phyloP scores from a whole-genome alignment of 2,113 vertebrate species.

The Andinoacara biseriatus region DNA sequence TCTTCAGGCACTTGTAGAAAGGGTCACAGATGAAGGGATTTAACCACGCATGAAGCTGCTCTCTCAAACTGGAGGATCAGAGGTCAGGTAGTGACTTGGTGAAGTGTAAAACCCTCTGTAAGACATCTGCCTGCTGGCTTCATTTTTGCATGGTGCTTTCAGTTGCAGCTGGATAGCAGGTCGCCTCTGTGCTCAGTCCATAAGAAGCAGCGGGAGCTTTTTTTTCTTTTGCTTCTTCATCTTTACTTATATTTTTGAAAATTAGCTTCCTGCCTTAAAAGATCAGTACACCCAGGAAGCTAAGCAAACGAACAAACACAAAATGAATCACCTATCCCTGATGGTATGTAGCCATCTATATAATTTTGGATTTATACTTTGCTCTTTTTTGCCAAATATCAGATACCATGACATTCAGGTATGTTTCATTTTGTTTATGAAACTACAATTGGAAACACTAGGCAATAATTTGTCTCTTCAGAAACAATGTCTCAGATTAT shows the following conservation, averaged over 20 bases:
- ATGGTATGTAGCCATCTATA: constrained; percentile 2
- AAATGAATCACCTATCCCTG: not conserved
- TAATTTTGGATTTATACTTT: constrained; percentile 9
- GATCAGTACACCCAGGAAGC: not conserved
- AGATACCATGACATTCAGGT: not conserved
- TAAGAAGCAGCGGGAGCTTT: not conserved
- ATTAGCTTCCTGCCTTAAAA: constrained; percentile 5
- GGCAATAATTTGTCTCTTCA: constrained; percentile 2
- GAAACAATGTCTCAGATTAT: not conserved
- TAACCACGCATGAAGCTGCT: constrained; percentile 32
- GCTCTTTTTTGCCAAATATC: not conserved
- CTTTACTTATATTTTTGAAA: not conserved
- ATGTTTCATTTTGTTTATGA: not conserved
- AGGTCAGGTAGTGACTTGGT: constrained; percentile 26
- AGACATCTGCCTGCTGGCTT: constrained; percentile 13
- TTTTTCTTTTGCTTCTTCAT: not conserved
- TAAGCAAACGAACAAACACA: not conserved
- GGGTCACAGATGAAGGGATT: constrained; percentile 43
- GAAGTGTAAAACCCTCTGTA: constrained; percentile 31
- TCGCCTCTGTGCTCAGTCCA: not conserved
- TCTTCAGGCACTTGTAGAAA: constrained; percentile 24
- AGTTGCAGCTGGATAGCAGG: not conserved
- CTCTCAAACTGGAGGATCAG: constrained; percentile 30
- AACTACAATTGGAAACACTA: constrained; percentile 3
- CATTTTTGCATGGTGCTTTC: not conserved